Percentiles rank a stretch among this genome's conserved stretches.
Conservation (phyloP, 2,888 invertebrate genomes). For the Aphodius granarius region DNA sequence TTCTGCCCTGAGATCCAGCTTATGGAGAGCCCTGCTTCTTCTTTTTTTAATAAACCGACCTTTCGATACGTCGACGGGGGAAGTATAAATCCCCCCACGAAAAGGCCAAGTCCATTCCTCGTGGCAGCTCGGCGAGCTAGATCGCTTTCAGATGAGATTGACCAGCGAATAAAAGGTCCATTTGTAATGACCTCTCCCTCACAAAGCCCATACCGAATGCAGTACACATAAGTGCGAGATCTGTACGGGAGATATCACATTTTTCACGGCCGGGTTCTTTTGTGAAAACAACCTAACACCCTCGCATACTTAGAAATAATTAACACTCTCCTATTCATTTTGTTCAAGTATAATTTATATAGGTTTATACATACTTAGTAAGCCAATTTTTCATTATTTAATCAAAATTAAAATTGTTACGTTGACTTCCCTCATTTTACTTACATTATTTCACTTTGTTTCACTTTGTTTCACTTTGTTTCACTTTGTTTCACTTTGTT, state of each 20-base stretch:
- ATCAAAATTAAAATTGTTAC: no score
- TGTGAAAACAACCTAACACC: neutral
- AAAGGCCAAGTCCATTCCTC: slow-evolving; percentile 50
- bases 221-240: slow-evolving; percentile 37
- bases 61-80: slow-evolving; percentile 34
- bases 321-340: neutral
- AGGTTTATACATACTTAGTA: neutral
- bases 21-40: slow-evolving; percentile 28
- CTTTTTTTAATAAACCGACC: slow-evolving; percentile 37
- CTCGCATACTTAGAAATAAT: neutral
- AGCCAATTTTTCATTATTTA: no score
- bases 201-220: slow-evolving; percentile 39
- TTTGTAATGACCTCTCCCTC: slow-evolving; percentile 53
- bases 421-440: no score
- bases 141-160: slow-evolving; percentile 54
- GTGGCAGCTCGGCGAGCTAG: slow-evolving; percentile 40
- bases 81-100: slow-evolving; percentile 41
- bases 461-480: no score
- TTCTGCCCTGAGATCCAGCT: slow-evolving; percentile 25
- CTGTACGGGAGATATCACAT: slow-evolving; percentile 28
- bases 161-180: slow-evolving; percentile 53
- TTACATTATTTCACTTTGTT: no score
- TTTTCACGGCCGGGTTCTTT: slow-evolving; percentile 17
- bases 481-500: no score
- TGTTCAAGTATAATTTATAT: neutral